A percentile compares a stretch with the other conserved stretches of the same genome.
These are phyloP conservation scores for Zaprionus bogoriensis DNA, from an alignment of 2,888 invertebrate species.

Conservation along the genomic window DNA sequence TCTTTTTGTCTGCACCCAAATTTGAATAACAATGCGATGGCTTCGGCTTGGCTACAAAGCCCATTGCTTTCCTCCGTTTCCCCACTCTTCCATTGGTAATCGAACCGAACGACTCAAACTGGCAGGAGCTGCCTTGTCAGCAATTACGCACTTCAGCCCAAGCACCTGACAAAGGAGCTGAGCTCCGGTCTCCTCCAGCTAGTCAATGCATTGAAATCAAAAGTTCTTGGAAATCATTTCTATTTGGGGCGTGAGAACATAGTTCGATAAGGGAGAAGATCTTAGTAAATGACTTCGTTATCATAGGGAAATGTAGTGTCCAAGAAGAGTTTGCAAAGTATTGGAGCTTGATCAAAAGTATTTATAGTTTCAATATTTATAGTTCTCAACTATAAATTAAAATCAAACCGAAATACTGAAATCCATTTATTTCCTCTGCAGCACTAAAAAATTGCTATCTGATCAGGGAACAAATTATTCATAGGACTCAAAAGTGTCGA, in stretches of 20 bases:
- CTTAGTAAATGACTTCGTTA: neutral
- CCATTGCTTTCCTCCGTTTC: slow-evolving; percentile 38
- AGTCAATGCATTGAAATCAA: slow-evolving; percentile 58
- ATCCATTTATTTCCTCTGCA: neutral
- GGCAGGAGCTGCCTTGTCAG: slow-evolving; percentile 70
- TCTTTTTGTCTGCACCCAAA: slow-evolving; percentile 29
- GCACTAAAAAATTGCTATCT: slow-evolving; percentile 28
- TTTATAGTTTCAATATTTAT: neutral
- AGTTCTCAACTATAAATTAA: neutral
- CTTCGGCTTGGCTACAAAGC: slow-evolving; percentile 72
- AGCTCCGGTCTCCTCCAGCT: slow-evolving; percentile 29
- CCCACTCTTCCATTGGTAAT: slow-evolving; percentile 64
- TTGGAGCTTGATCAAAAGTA: neutral
- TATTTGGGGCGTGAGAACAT: slow-evolving; percentile 56
- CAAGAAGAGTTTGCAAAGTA: neutral
- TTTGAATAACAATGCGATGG: slow-evolving; percentile 75
- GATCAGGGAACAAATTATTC: slow-evolving; percentile 43
- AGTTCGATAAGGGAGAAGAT: neutral
- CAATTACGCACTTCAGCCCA: slow-evolving; percentile 74
- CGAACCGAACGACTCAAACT: slow-evolving; percentile 42
- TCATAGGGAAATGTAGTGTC: neutral
- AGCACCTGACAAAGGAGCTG: slow-evolving; percentile 56
- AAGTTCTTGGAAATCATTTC: slow-evolving; percentile 62
- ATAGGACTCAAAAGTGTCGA: slow-evolving; percentile 31
- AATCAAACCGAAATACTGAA: neutral